Evolutionary conservation across 2,113 vertebrate genomes (phyloP), one percentile per base, ranked within the genome.

Genomic region (Lepisosteus osseus): DNA sequence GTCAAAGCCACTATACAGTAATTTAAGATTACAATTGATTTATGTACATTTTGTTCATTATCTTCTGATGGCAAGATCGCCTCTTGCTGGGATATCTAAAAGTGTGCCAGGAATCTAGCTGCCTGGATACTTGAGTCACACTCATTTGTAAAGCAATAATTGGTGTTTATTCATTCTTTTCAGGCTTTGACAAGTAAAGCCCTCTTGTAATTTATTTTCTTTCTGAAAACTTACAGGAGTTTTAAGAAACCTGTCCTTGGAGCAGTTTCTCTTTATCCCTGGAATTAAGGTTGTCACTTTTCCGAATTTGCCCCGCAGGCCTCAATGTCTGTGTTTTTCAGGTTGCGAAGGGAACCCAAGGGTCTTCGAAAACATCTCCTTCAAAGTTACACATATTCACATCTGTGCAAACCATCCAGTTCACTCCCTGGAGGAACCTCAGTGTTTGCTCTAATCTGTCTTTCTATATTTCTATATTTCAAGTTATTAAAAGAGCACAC

Each of bases 151-250:
- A 51, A 51, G 47, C 47, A 29, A 44, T n/a, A 29, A 61, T 61
- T 5, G 14, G 4, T 73, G 57, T 57, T 62, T 61, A 51, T 41
- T 54, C 1, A 54, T 55, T 65, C 61, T 42, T 2, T 6, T 71
- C 61, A 51, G 9, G 47, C 62, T 57, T 61, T 67, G 55, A 11
- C 14, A 15, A 14, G 56, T 54, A 62, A 59, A 61, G 64, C 66
- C 13, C n/a, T 42, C 55, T 14, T 11, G 6, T 57, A 67, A 47
- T 61, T 43, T 65, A 14, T 6, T 41, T 67, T 51, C 42, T 67
- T 45, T 56, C 54, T 29, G 29, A 29, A 29, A 29, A 29, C 29
- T 29, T 29, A 29, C 29, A 29, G 29, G 29, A 29, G 29, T 29
- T 29, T 29, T 29, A 29, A 29, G 29, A 29, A 51, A 67, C 71